Evolutionary conservation across 2,113 vertebrate genomes (phyloP).

Genomic region (Ammodytes marinus): DNA sequence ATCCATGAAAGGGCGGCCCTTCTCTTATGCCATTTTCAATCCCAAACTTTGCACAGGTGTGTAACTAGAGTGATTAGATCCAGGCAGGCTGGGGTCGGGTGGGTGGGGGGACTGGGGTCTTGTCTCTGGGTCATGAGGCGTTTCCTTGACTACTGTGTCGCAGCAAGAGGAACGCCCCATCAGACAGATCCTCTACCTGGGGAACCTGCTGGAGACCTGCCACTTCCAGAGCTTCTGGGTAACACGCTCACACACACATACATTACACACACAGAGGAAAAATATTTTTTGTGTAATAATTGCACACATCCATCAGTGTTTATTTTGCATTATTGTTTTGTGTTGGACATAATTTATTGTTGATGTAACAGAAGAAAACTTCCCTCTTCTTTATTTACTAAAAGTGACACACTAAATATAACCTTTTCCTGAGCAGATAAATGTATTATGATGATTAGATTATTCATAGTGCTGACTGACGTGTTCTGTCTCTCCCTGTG

Average conservation of each 20-base stretch:
- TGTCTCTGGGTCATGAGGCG: slow-evolving; percentile 20
- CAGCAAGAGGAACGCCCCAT: slow-evolving; percentile 94
- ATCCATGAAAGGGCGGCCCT: too few species aligned
- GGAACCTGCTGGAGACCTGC: slow-evolving; percentile 94
- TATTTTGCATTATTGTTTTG: too few species aligned
- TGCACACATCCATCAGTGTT: not conserved
- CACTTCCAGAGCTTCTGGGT: slow-evolving; percentile 98
- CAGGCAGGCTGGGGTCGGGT: not conserved
- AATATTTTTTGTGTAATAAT: not conserved
- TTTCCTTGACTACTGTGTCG: slow-evolving; percentile 86
- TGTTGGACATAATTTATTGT: too few species aligned
- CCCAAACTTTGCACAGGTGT: not conserved
- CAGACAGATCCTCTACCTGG: slow-evolving; percentile 92
- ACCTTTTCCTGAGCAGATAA: too few species aligned
- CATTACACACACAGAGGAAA: not conserved
- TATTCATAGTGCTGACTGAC: not conserved
- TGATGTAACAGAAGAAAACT: too few species aligned
- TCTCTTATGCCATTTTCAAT: too few species aligned
- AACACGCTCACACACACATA: slow-evolving; percentile 20
- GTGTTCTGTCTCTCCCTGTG: not conserved
- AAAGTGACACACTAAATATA: too few species aligned
- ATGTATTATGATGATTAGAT: too few species aligned
- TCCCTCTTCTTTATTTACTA: too few species aligned
- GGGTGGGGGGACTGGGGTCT: not conserved
- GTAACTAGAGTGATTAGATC: not conserved